Base-by-base conservation (phyloP, 1,140 invertebrate genomes). In the Drosophila nebulosa region DNA sequence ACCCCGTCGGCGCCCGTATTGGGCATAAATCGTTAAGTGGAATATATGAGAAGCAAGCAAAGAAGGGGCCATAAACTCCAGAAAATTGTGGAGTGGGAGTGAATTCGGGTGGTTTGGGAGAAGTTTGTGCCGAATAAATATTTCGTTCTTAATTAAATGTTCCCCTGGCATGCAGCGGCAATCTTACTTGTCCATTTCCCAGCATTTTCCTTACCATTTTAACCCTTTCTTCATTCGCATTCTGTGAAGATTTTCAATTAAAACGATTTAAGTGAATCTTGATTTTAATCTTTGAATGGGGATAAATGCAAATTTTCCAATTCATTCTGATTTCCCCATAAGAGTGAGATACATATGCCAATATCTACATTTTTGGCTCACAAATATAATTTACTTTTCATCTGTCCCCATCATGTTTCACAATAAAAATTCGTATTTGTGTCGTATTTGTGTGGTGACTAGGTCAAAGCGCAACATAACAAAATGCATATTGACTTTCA, bases 81-180 rank as follows among this genome's bases (percentile, higher is more conserved):
- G 42, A 32, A 3, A 12, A 9, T 9, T n/a, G 16, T 21, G 12
- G 12, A 32, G 21, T 22, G 12, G 42, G 12, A 32, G 21, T 22
- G 12, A 35, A 12, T 46, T 16, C 16, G 7, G 5, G 36, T n/a
- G 2, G 36, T 16, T 16, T 21, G 16, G 39, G 39, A 27, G 53
- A 57, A 46, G 69, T 71, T 64, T 65, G 69, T 68, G 64, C 64
- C 77, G 68, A 81, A 81, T 74, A 85, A 85, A 85, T 85, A 85
- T 85, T 85, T 88, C 67, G 68, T 79, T 83, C 83, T 88, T 88
- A 88, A 88, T 88, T 88, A 88, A 88, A 88, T 88, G 72, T 72
- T 55, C 26, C 26, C 52, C n/a, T 12, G 51, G 24, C 14, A 27
- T 53, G 51, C 18, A n/a, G 83, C 73, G 67, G 57, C n/a, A 50